Conservation (phyloP, 2,888 invertebrate species). For the Cantharis lateralis region DNA sequence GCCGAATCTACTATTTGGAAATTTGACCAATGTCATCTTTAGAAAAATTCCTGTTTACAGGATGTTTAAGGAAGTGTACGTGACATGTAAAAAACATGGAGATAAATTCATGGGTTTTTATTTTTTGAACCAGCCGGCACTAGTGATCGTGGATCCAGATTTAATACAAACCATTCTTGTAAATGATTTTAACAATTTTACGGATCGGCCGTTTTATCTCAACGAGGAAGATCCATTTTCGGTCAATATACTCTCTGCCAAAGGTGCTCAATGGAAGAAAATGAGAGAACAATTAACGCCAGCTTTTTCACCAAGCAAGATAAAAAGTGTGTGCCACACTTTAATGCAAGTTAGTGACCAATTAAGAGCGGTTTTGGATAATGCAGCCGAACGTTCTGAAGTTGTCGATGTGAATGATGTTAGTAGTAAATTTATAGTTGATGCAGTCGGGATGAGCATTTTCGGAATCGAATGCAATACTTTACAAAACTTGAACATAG, state of each 20-base stretch:
- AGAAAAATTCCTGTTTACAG: neutral
- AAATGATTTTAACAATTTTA: neutral
- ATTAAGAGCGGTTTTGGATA: conserved; percentile 37
- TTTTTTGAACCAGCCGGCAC: neutral
- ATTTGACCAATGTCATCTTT: neutral
- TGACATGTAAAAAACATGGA: neutral
- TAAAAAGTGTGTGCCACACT: conserved; percentile 56
- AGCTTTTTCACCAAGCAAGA: conserved; percentile 58
- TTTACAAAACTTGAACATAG: conserved; percentile 50
- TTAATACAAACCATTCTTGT: neutral
- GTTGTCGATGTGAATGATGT: conserved; percentile 37
- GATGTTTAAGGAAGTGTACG: neutral
- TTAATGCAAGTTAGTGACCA: conserved; percentile 49
- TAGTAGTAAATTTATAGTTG: conserved; percentile 48
- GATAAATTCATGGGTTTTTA: neutral
- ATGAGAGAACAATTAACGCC: conserved; percentile 58
- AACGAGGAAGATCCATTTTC: conserved; percentile 52
- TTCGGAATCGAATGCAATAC: conserved; percentile 53
- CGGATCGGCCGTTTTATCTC: conserved; percentile 49
- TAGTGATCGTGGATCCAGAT: neutral
- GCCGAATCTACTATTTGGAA: neutral
- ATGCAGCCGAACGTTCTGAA: conserved; percentile 1
- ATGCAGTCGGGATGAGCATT: conserved; percentile 51
- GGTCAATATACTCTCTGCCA: conserved; percentile 49
- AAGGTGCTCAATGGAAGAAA: conserved; percentile 57